Evolutionary conservation across 2,888 invertebrate species (phyloP), one percentile per base, ranked within the genome.

Genomic region (Piscicola geometra): DNA sequence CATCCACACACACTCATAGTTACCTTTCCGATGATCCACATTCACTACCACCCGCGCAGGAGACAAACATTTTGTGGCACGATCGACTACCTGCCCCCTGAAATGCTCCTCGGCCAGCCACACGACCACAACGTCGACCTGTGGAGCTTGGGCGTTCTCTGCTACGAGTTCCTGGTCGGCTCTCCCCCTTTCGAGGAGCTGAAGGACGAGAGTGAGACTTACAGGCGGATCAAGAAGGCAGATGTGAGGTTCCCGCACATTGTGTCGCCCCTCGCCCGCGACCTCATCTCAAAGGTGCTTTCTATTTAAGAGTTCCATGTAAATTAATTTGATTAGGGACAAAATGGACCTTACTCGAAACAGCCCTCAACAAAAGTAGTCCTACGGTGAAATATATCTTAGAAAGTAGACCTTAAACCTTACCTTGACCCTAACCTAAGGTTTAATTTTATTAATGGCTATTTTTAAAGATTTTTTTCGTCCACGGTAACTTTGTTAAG

Each of bases 131-230:
- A 82, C 52, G 85, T 86, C 0, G 98, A 98, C 85, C 88, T 95
- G 36, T 99, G 98, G 98, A 93, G 94, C 83, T 88, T 98, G 30
- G 99, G 99, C 15, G 93, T 99, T 0, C 87, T 99, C 0, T 93
- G 94, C 83, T 99, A 92, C 82, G 99, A 99, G 86, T 90, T 96
- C 81, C 87, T 99, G 36, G 92, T 93, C 0, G 99, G 99, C 0
- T 88, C 90, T 79, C 96, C 99, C 3, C 98, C 99, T 0, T 99
- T 99, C 87, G 92, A 97, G 83, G 88, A 89, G 0, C 90, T 89
- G 47, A 73, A 64, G 35, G 82, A 81, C 9, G 80, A 83, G 76
- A 77, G 81, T 12, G 86, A 85, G 35, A 88, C 88, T 0, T 88
- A 87, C 81, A 76, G 81, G 21, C 81, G 85, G n/a, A 88, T 88